Evolutionary conservation across 2,888 invertebrate species (phyloP).

Genomic region (Pristionchus japonicus): DNA sequence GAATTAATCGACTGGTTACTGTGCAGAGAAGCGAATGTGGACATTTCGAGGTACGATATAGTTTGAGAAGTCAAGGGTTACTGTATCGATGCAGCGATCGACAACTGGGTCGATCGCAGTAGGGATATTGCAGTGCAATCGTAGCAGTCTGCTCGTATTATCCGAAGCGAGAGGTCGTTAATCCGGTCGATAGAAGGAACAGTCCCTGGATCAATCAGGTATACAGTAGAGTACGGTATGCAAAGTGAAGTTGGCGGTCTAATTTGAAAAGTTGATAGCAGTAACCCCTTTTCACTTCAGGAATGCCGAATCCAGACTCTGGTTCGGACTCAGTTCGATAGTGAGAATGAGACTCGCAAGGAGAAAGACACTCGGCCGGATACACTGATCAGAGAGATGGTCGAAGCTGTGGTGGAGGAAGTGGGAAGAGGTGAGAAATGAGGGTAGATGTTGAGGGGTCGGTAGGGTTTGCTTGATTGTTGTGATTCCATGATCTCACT

Average conservation of each 20-base stretch:
- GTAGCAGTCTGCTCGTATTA: neutral
- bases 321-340: neutral
- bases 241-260: too few species aligned
- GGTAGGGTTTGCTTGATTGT: too few species aligned
- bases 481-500: too few species aligned
- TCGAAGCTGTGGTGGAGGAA: slow-evolving; percentile 6
- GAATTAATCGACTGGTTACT: slow-evolving; percentile 20
- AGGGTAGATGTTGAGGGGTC: neutral
- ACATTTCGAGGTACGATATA: slow-evolving; percentile 21
- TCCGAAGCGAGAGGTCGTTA: neutral
- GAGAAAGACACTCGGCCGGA: neutral
- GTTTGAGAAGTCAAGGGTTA: neutral
- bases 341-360: neutral
- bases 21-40: neutral
- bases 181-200: neutral
- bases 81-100: neutral
- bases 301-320: neutral
- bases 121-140: neutral
- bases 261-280: too few species aligned
- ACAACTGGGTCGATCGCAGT: too few species aligned
- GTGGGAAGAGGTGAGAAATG: neutral
- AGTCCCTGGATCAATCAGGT: slow-evolving; percentile 27
- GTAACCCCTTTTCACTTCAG: neutral
- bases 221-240: neutral
- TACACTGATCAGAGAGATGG: slow-evolving; percentile 20